Base-by-base conservation (phyloP, 1,140 invertebrate species). In the Drosophila novamexicana region DNA sequence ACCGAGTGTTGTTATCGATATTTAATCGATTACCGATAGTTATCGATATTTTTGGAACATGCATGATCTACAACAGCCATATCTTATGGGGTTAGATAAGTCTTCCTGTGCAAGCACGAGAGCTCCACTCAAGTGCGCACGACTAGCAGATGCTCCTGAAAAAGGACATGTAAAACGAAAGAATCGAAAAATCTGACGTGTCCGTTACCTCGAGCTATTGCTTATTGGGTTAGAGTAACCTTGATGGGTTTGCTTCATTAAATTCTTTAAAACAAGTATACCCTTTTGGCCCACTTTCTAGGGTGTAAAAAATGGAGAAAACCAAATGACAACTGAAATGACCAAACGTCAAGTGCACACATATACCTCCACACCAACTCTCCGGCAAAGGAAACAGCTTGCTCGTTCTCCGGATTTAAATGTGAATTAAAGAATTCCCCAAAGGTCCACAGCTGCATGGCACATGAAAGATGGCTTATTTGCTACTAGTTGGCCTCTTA, bases 271-370 rank as follows among this genome's bases (percentile, higher is more conserved):
- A 12, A 9, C 12, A 12, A 10, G 3, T 47, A 29, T 18, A 8
- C 32, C 32, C 7, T 18, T 54, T 2, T 16, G 7, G n/a, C 14
- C 12, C 1, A 32, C 1, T 32, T 32, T 7, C 10, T 29, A 54
- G 52, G 52, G 52, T 54, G 37, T 54, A 0, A 32, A 36, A 42
- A 42, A 34, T 18, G 32, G 49, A 44, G 6, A 47, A 63, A 61
- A 34, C 67, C 54, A 59, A 63, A 86, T 54, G 73, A 59, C 77
- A 80, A 83, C 79, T 77, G 79, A 77, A 89, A 83, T 83, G 77
- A 83, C 66, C 84, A 88, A 83, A 84, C 71, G 73, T 89, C 79
- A 89, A 88, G 84, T 79, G 83, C 79, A 77, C 39, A 57, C 49
- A 53, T 37, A 57, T 56, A 40, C 29, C 61, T 62, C 32, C 50